A percentile compares a stretch with the other conserved stretches of the same genome.
Conservation (phyloP, 1,140 invertebrate genomes). For the Anastrepha obliqua region DNA sequence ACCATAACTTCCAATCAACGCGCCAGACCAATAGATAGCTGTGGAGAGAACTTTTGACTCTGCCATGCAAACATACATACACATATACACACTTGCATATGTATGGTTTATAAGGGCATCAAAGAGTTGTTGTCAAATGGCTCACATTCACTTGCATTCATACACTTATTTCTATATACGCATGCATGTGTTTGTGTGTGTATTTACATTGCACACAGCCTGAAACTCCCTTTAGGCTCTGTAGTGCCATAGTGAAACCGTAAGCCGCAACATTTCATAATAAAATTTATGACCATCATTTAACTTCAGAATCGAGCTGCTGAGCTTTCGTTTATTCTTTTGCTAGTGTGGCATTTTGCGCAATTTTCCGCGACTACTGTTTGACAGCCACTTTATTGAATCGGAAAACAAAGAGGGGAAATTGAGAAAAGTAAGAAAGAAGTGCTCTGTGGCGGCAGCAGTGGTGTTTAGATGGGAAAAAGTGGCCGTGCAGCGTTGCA, state of each 20-base stretch:
- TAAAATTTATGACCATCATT: conserved; percentile 59
- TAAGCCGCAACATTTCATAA: conserved; percentile 57
- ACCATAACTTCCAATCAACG: conserved; percentile 52
- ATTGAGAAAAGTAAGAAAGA: conserved; percentile 46
- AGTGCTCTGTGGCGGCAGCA: not conserved
- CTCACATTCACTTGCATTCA: not conserved
- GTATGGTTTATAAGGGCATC: not conserved
- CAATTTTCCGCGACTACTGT: conserved; percentile 54
- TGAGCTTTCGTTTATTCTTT: conserved; percentile 45
- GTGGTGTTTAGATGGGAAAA: not conserved
- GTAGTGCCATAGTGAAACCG: not conserved
- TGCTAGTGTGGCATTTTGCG: conserved; percentile 31
- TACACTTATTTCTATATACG: not conserved
- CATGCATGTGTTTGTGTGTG: not conserved
- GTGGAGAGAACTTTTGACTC: not conserved
- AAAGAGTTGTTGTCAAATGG: not conserved
- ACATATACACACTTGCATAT: not conserved
- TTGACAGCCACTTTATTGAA: conserved; percentile 49
- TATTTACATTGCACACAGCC: not conserved
- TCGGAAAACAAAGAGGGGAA: conserved; percentile 23
- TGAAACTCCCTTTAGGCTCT: not conserved
- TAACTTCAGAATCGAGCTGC: conserved; percentile 53
- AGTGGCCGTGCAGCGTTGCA: conserved; percentile 11
- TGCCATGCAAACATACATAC: not conserved
- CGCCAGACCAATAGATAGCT: conserved; percentile 32